Base-by-base conservation (phyloP, 2,888 invertebrate species). In the Bombyx huttoni region DNA sequence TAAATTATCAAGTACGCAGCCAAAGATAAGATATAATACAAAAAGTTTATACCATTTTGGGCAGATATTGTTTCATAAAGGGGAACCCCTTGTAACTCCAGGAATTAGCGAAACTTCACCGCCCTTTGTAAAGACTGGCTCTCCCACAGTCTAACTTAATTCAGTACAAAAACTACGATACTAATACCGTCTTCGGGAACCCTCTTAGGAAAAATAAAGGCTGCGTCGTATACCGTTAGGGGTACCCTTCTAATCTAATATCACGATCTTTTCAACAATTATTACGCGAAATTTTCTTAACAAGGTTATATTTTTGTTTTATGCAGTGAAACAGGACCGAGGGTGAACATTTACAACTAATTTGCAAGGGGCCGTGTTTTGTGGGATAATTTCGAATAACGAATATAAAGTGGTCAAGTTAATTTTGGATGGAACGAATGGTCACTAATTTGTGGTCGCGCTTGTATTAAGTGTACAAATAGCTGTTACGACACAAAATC, bases 1-100 rank as follows among this genome's bases (percentile, higher is more conserved):
- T 51, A 51, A 51, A 35, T 51, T 48, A 51, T 34, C 51, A 51
- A 51, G 51, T 51, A 13, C n/a, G 13, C n/a, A 47, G 51, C 35
- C 14, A 12, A n/a, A 40, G 51, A 48, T 51, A 51, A 51, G 48
- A 47, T n/a, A 10, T 51, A 51, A 51, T 47, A 48, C 51, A 51
- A 48, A 51, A 51, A 51, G 35, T 51, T 51, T 51, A 51, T 51
- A 40, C 48, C 51, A 47, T 14, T 51, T 51, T 51, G 13, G 48
- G 35, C 47, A 51, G 51, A 48, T 51, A 51, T 51, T 51, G 51
- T 51, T 51, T 35, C 47, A 47, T 51, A 48, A 47, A 34, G 47
- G 48, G 34, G 47, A 51, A 34, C 48, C 13, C 47, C 34, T 51
- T 51, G 40, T 51, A 51, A 51, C 47, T 48, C 51, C 40, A 40